Conservation (phyloP, 2,113 vertebrate species). For the Hucho hucho region DNA sequence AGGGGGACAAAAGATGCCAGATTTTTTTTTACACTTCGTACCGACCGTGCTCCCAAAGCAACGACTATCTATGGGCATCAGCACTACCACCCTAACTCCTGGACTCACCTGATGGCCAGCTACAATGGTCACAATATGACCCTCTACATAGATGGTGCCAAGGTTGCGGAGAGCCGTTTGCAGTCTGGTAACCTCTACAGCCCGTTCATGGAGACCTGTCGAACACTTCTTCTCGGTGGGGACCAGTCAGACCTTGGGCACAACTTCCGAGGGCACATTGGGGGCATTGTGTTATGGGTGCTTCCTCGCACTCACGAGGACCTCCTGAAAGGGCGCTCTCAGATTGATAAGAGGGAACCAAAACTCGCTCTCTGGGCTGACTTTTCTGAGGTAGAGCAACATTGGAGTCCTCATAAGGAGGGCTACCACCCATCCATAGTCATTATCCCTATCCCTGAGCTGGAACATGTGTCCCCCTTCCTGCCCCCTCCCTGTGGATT, state of each 20-base stretch:
- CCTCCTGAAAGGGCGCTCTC: constrained; percentile 70
- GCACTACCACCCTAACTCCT: constrained; percentile 76
- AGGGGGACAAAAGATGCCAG: constrained; percentile 79
- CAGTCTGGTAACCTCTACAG: constrained; percentile 87
- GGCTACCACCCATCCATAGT: constrained; percentile 74
- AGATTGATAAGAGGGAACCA: constrained; percentile 8
- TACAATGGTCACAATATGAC: constrained; percentile 83
- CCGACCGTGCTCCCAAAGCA: constrained; percentile 81
- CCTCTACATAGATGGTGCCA: constrained; percentile 86
- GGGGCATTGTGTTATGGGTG: constrained; percentile 79
- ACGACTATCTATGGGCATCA: constrained; percentile 76
- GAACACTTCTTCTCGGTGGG: constrained; percentile 85
- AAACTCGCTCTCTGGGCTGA: constrained; percentile 66
- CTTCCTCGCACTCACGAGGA: constrained; percentile 68
- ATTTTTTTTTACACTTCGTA: constrained; percentile 92
- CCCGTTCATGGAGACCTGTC: constrained; percentile 86
- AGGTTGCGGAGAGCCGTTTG: constrained; percentile 76
- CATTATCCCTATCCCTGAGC: constrained; percentile 62
- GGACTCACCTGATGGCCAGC: constrained; percentile 87
- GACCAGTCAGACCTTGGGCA: constrained; percentile 77
- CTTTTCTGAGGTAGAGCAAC: constrained; percentile 72
- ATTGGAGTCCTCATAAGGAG: constrained; percentile 79
- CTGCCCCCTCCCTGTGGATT: constrained; percentile 83
- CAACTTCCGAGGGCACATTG: constrained; percentile 84
- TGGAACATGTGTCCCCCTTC: constrained; percentile 74